phyloP scores from a whole-genome alignment of 2,113 vertebrate genomes.

The Cheilinus undulatus region DNA sequence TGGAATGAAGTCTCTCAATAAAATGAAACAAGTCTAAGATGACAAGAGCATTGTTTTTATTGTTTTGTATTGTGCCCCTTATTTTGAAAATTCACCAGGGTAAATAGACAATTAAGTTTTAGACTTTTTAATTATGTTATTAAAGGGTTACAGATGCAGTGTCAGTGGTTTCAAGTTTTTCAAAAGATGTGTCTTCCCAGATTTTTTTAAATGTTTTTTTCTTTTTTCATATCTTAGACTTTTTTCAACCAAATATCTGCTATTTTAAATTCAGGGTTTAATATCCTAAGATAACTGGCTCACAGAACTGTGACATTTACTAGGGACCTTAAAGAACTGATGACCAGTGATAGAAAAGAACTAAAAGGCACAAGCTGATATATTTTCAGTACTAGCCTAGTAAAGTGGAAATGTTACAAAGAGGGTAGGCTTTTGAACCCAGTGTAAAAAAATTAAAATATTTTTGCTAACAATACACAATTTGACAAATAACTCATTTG shows the following conservation, averaged over 20 bases:
- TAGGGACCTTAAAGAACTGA: background rate
- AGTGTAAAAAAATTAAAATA: too few species aligned
- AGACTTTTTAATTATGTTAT: background rate
- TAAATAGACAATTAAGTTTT: background rate
- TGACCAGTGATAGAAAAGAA: too few species aligned
- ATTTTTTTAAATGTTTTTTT: too few species aligned
- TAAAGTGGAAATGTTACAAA: background rate
- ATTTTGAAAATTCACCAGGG: background rate
- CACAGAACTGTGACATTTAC: background rate
- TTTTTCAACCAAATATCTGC: too few species aligned
- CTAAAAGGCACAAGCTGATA: background rate
- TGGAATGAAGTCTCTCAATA: constrained; percentile 45
- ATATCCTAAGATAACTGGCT: too few species aligned
- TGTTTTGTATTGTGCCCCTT: background rate
- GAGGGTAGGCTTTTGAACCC: background rate
- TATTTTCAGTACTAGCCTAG: background rate
- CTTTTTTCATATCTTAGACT: too few species aligned
- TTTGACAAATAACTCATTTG: too few species aligned
- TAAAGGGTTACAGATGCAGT: too few species aligned
- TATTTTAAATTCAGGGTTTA: too few species aligned
- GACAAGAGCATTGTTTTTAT: constrained; percentile 1
- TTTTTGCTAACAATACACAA: too few species aligned
- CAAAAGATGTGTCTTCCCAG: too few species aligned
- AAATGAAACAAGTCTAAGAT: constrained; percentile 7
- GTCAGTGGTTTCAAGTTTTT: too few species aligned